phyloP scores from a whole-genome alignment of 2,113 vertebrate species.

The Ciconia stormi region DNA sequence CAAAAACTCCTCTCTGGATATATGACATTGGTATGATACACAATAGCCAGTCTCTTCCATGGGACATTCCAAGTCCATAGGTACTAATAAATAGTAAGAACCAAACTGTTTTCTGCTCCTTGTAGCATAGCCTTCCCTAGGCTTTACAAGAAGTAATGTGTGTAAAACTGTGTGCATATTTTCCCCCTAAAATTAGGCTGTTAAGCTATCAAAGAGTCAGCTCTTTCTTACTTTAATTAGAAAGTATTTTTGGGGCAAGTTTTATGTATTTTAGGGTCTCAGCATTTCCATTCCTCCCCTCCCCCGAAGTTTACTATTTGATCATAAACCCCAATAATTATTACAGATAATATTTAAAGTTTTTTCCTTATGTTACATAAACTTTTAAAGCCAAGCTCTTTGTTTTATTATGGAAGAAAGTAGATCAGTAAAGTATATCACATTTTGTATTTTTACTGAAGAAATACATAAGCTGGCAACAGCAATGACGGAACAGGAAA shows the following conservation, averaged over 20 bases:
- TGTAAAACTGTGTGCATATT: background rate
- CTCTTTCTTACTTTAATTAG: background rate
- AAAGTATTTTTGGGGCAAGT: background rate
- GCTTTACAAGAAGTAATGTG: background rate
- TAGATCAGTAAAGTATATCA: background rate
- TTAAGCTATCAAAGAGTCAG: background rate
- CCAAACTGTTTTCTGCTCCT: background rate
- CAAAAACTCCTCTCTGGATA: constrained; percentile 80
- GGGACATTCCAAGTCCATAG: background rate
- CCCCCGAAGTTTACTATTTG: background rate
- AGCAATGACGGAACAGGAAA: background rate
- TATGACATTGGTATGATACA: constrained; percentile 77
- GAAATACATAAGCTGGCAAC: background rate
- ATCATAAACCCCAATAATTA: background rate
- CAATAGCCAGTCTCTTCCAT: background rate
- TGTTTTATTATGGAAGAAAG: background rate
- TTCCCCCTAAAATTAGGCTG: background rate
- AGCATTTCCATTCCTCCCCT: background rate
- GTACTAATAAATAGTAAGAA: background rate
- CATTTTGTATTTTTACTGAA: background rate
- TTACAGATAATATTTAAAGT: background rate
- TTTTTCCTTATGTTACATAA: background rate
- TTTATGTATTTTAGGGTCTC: background rate
- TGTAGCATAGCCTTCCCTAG: background rate
- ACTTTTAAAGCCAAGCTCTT: background rate